phyloP scores from a whole-genome alignment of 2,888 invertebrate species.

The Leptinotarsa haldemani region DNA sequence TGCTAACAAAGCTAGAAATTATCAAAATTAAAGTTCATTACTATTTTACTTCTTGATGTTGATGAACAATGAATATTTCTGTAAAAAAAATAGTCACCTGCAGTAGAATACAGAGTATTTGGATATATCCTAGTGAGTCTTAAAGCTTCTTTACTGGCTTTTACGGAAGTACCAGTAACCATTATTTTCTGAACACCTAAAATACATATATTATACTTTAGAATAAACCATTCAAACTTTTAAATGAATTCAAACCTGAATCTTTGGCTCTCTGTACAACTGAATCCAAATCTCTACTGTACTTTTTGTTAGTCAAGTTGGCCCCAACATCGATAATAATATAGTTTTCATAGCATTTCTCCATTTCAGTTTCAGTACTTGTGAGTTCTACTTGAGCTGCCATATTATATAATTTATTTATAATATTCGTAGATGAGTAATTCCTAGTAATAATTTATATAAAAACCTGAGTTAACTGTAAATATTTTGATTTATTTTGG shows the following conservation, averaged over 20 bases:
- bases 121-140: conserved; percentile 91
- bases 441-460: conserved; percentile 13
- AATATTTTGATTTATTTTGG: not conserved
- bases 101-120: conserved; percentile 90
- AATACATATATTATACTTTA: conserved; percentile 8
- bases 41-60: too few species aligned
- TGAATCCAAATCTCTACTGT: conserved; percentile 89
- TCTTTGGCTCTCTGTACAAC: conserved; percentile 93
- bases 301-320: conserved; percentile 94
- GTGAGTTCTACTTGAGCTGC: conserved; percentile 43
- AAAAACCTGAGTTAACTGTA: conserved; percentile 1
- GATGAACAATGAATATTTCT: not conserved
- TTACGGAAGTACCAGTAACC: conserved; percentile 91
- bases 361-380: conserved; percentile 66
- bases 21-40: too few species aligned
- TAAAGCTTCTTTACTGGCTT: conserved; percentile 90
- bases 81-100: conserved; percentile 70
- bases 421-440: conserved; percentile 2
- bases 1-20: too few species aligned
- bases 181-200: conserved; percentile 93
- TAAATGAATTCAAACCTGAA: conserved; percentile 72
- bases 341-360: conserved; percentile 89
- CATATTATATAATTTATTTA: conserved; percentile 37
- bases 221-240: conserved; percentile 16
- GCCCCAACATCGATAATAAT: conserved; percentile 93